A percentile compares a stretch with the other conserved stretches of the same genome.
These are phyloP conservation scores for Mesaphorura yosii DNA, from an alignment of 1,140 invertebrate genomes.

Conservation along the genomic window DNA sequence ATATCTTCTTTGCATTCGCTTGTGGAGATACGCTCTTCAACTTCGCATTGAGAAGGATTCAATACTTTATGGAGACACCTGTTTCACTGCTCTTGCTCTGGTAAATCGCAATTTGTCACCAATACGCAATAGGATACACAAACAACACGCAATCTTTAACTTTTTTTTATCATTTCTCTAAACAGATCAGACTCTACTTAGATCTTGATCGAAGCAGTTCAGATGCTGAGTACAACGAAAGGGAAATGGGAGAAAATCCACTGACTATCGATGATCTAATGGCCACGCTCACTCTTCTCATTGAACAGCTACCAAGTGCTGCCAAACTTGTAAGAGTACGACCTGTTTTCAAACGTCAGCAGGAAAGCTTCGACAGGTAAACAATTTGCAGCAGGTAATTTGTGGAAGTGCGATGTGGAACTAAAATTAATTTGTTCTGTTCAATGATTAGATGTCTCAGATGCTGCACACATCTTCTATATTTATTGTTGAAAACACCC, in stretches of 20 bases:
- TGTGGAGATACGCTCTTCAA: constrained; percentile 68
- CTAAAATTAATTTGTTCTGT: background rate
- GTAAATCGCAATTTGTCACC: constrained; percentile 36
- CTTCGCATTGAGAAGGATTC: constrained; percentile 65
- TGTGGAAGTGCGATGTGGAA: background rate
- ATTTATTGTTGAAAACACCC: constrained; percentile 54
- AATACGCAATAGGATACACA: no score
- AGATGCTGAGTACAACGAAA: constrained; percentile 4
- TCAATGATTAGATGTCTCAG: constrained; percentile 48
- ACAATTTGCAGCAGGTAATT: no score
- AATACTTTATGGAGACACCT: constrained; percentile 58
- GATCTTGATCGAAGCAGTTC: constrained; percentile 27
- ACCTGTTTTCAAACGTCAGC: constrained; percentile 62
- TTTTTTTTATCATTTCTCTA: no score
- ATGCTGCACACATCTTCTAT: constrained; percentile 67
- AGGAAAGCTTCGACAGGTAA: constrained; percentile 59
- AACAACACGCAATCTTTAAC: no score
- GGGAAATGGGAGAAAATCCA: constrained; percentile 17
- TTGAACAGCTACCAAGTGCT: constrained; percentile 44
- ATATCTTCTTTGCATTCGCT: constrained; percentile 70
- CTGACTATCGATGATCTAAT: constrained; percentile 53
- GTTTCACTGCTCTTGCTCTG: constrained; percentile 66
- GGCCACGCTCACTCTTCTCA: constrained; percentile 54
- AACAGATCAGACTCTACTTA: constrained; percentile 29
- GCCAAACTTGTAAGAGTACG: constrained; percentile 48